Conservation (phyloP, 2,888 invertebrate genomes). For the Caenorhabditis sp. region DNA sequence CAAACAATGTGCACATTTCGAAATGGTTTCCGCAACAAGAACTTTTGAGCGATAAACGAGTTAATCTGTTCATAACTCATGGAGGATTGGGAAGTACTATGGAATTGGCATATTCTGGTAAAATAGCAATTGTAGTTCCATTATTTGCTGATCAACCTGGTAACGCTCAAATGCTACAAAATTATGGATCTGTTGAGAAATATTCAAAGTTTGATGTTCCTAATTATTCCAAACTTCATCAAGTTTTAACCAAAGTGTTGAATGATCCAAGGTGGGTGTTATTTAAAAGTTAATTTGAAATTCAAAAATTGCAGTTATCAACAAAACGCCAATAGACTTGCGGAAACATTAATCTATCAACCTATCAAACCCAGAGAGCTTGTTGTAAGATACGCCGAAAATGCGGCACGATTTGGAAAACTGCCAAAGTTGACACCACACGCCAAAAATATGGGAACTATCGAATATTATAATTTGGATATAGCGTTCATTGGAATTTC, state of each 20-base stretch:
- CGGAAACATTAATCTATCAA: constrained; percentile 25
- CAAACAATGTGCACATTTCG: constrained; percentile 15
- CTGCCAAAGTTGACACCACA: constrained; percentile 21
- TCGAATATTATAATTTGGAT: constrained; percentile 32
- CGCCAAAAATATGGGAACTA: constrained; percentile 25
- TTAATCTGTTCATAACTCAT: constrained; percentile 35
- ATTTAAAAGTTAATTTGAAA: constrained; percentile 3
- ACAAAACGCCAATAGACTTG: constrained; percentile 15
- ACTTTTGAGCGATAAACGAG: constrained; percentile 29
- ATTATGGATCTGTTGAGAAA: constrained; percentile 17
- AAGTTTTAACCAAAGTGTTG: not conserved
- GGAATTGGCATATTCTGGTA: constrained; percentile 35
- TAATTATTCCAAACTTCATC: constrained; percentile 14
- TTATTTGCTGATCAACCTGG: constrained; percentile 31
- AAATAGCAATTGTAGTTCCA: constrained; percentile 33
- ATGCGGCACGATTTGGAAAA: constrained; percentile 31
- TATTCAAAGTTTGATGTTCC: constrained; percentile 27
- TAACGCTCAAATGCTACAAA: constrained; percentile 28
- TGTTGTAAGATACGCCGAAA: constrained; percentile 26
- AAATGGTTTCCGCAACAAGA: constrained; percentile 31
- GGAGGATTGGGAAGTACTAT: constrained; percentile 40
- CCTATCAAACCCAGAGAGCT: constrained; percentile 29
- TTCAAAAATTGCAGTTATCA: constrained; percentile 18
- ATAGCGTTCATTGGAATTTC: too few species aligned
- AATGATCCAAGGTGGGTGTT: not conserved